These are phyloP conservation scores for Caracal caracal DNA, from an alignment of 2,113 vertebrate species.

Conservation along the genomic window DNA sequence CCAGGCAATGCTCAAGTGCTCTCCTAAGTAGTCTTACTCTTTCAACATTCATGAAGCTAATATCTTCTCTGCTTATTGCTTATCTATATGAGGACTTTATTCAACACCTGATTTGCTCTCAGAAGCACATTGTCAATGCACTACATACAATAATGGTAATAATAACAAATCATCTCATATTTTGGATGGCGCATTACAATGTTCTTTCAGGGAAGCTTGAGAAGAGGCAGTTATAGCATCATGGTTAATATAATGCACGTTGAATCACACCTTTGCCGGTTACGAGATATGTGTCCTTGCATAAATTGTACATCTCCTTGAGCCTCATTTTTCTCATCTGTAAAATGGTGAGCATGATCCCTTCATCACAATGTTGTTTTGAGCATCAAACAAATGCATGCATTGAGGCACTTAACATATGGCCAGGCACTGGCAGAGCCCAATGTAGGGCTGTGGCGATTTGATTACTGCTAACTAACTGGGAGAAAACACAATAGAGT, in stretches of 20 bases:
- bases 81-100: constrained; percentile 19
- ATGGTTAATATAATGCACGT: not conserved
- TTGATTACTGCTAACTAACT: not conserved
- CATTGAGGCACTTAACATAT: not conserved
- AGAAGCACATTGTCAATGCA: not conserved
- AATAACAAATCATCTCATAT: not conserved
- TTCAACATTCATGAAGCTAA: not conserved
- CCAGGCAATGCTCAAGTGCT: not conserved
- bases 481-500: not conserved
- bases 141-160: not conserved
- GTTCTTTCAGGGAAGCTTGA: not conserved
- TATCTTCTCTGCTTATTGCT: constrained; percentile 16
- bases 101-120: constrained; percentile 3
- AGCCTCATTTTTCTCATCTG: not conserved
- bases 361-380: not conserved
- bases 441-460: not conserved
- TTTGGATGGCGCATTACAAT: not conserved
- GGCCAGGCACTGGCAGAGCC: not conserved
- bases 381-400: not conserved
- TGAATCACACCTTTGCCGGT: not conserved
- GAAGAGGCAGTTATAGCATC: not conserved
- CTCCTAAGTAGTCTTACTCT: not conserved
- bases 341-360: not conserved
- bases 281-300: not conserved
- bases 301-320: not conserved